phyloP scores from a whole-genome alignment of 2,113 vertebrate species.

The Pollachius pollachius region DNA sequence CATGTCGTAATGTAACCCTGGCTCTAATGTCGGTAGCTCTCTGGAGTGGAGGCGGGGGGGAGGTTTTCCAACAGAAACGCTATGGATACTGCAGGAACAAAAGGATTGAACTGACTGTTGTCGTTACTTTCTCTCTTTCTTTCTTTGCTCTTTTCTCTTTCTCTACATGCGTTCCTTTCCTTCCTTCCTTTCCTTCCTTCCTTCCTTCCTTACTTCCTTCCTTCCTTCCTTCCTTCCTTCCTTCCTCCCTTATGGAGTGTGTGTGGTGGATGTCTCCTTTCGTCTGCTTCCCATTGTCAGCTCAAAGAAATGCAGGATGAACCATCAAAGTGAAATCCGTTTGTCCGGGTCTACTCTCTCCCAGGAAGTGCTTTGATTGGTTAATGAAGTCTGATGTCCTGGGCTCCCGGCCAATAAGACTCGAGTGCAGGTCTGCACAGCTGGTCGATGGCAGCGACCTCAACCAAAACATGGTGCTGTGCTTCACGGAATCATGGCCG shows the following conservation, averaged over 20 bases:
- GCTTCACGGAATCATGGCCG: no score
- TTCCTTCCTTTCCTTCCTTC: neutral
- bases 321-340: no score
- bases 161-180: neutral
- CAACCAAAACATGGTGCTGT: no score
- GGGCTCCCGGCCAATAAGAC: no score
- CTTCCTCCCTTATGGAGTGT: neutral
- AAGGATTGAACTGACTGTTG: neutral
- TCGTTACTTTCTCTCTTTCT: neutral
- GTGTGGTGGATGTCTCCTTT: no score
- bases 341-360: no score
- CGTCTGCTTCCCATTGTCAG: no score
- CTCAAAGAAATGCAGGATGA: no score
- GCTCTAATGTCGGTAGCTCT: constrained; percentile 28
- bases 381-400: no score
- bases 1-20: constrained; percentile 59
- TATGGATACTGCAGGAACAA: neutral
- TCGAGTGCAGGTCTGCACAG: no score
- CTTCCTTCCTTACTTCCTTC: neutral
- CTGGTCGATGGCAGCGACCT: no score
- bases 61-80: constrained; percentile 38
- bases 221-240: neutral
- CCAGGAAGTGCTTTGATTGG: no score
- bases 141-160: neutral
- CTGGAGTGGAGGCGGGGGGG: constrained; percentile 15